These are phyloP conservation scores for Aldrovandia affinis DNA, from an alignment of 2,797 vertebrate genomes.

Conservation along the genomic window DNA sequence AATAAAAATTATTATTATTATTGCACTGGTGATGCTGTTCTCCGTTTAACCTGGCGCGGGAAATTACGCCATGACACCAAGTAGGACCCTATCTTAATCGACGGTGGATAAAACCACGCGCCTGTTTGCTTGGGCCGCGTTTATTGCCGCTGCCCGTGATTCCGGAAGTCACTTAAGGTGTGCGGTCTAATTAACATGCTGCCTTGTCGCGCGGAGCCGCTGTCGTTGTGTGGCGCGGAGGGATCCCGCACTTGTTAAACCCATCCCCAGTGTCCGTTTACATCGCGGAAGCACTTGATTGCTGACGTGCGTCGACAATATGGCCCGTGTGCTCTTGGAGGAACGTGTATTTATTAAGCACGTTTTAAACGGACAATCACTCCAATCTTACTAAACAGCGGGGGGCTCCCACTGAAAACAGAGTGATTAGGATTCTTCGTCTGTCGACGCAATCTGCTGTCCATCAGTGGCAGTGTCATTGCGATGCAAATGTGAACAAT, in stretches of 20 bases:
- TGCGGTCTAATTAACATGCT: conserved; percentile 17
- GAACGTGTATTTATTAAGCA: conserved; percentile 28
- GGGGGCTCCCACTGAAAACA: conserved; percentile 27
- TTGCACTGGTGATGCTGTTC: neutral
- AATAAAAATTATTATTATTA: neutral
- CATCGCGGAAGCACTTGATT: conserved; percentile 10
- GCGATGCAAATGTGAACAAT: conserved; percentile 40
- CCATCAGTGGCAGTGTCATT: conserved; percentile 42
- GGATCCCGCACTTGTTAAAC: conserved; percentile 23
- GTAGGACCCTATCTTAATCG: conserved; percentile 26
- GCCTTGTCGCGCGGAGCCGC: neutral
- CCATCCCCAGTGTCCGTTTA: neutral
- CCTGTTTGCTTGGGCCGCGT: neutral
- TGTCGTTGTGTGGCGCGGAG: neutral
- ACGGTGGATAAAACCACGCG: conserved; percentile 17
- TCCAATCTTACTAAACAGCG: conserved; percentile 34
- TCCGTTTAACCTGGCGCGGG: neutral
- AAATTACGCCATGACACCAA: neutral
- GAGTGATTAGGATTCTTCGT: conserved; percentile 39
- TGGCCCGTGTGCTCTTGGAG: conserved; percentile 21
- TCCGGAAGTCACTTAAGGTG: neutral
- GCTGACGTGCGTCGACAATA: conserved; percentile 22
- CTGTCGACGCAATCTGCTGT: conserved; percentile 36
- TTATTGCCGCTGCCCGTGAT: neutral
- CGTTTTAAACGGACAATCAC: conserved; percentile 31